A percentile compares a stretch with the other conserved stretches of the same genome.
Conservation (phyloP, 2,113 vertebrate genomes). For the Mustelus asterias region DNA sequence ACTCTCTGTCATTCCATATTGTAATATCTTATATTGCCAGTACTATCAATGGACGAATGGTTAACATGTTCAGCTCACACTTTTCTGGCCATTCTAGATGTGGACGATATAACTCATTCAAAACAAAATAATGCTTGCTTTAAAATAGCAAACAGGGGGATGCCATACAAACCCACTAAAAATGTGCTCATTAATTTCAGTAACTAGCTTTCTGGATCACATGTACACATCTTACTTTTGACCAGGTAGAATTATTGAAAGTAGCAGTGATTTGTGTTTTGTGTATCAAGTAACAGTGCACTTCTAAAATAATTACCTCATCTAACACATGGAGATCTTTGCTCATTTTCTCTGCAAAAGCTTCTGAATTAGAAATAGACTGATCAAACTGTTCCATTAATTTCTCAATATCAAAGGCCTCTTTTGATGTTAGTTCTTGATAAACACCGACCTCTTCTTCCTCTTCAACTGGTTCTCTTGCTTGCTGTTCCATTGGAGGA, state of each 20-base stretch:
- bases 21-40: neutral
- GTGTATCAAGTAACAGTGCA: neutral
- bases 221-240: neutral
- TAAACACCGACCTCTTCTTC: conserved; percentile 37
- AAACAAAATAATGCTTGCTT: neutral
- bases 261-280: neutral
- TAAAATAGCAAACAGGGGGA: neutral
- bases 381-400: conserved; percentile 47
- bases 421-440: conserved; percentile 45
- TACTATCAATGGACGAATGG: neutral
- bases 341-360: conserved; percentile 46
- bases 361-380: conserved; percentile 40
- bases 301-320: conserved; percentile 40
- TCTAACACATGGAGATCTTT: conserved; percentile 42
- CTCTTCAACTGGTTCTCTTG: neutral
- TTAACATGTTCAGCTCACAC: neutral
- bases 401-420: conserved; percentile 41
- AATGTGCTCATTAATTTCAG: neutral
- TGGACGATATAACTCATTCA: neutral
- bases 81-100: neutral
- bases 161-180: neutral
- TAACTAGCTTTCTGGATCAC: neutral
- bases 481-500: neutral
- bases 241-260: neutral
- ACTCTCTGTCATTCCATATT: neutral